Evolutionary conservation across 2,888 invertebrate species (phyloP).

Genomic region (Dicyrtoma fusca): DNA sequence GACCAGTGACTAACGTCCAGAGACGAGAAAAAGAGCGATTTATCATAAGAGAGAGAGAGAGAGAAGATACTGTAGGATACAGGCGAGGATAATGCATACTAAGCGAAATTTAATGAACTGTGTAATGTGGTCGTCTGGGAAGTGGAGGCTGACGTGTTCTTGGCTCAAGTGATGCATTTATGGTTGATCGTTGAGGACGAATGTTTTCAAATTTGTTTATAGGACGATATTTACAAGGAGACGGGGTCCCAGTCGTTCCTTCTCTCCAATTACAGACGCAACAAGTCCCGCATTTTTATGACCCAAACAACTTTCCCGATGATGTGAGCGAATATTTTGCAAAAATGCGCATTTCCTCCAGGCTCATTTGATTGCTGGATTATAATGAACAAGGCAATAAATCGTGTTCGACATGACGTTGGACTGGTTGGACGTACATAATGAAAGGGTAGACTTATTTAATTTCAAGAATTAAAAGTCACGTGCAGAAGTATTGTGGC

Average conservation of each 20-base stretch:
- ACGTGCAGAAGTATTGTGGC: too few species aligned
- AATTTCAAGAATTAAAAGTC: slow-evolving; percentile 7
- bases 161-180: not conserved
- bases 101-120: slow-evolving; percentile 21
- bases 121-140: not conserved
- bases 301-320: not conserved
- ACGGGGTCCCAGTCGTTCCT: not conserved
- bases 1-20: slow-evolving; percentile 9
- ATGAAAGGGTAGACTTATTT: slow-evolving; percentile 1
- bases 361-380: not conserved
- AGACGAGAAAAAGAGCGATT: slow-evolving; percentile 7
- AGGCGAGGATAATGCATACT: not conserved
- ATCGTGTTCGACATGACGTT: slow-evolving; percentile 17
- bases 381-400: slow-evolving; percentile 10
- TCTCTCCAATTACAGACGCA: slow-evolving; percentile 22
- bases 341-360: not conserved
- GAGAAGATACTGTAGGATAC: not conserved
- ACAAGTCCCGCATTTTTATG: slow-evolving; percentile 30
- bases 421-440: too few species aligned
- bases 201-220: slow-evolving; percentile 11
- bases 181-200: not conserved
- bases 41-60: slow-evolving; percentile 6
- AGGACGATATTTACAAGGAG: not conserved
- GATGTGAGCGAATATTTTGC: slow-evolving; percentile 8
- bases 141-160: not conserved